phyloP scores from a whole-genome alignment of 2,888 invertebrate species.

The Rhagophthalmus giganteus region DNA sequence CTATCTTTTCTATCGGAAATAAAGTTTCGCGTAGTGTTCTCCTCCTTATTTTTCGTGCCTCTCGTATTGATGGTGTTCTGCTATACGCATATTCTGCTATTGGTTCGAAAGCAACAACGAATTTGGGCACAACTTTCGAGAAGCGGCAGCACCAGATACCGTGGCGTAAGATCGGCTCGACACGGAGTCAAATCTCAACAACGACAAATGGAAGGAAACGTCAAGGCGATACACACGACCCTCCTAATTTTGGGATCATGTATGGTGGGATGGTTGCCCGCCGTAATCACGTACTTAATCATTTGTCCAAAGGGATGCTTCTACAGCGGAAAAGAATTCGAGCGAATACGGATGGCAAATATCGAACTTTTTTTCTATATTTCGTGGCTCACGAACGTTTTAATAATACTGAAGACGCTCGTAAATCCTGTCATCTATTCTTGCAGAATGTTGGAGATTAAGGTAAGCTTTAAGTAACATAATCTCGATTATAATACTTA shows the following conservation, averaged over 20 bases:
- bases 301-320: constrained; percentile 56
- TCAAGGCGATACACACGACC: constrained; percentile 65
- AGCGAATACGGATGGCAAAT: constrained; percentile 16
- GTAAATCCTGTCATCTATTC: constrained; percentile 70
- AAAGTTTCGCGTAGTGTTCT: constrained; percentile 51
- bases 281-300: constrained; percentile 60
- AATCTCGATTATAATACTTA: no score
- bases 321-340: constrained; percentile 38
- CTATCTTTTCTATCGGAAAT: constrained; percentile 25
- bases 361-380: constrained; percentile 33
- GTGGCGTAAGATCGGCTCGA: constrained; percentile 23
- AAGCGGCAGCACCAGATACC: constrained; percentile 49
- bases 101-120: constrained; percentile 60
- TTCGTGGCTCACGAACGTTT: constrained; percentile 52
- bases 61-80: constrained; percentile 62
- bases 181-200: constrained; percentile 42
- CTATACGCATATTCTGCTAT: constrained; percentile 63
- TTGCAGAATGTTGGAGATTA: constrained; percentile 67
- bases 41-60: constrained; percentile 61
- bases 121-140: constrained; percentile 55
- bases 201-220: constrained; percentile 55
- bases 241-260: constrained; percentile 65
- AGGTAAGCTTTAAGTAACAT: no score
- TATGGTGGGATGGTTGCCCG: constrained; percentile 66
- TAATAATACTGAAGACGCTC: constrained; percentile 65